Conservation (phyloP, 2,888 invertebrate species). For the Brachyptera putata region DNA sequence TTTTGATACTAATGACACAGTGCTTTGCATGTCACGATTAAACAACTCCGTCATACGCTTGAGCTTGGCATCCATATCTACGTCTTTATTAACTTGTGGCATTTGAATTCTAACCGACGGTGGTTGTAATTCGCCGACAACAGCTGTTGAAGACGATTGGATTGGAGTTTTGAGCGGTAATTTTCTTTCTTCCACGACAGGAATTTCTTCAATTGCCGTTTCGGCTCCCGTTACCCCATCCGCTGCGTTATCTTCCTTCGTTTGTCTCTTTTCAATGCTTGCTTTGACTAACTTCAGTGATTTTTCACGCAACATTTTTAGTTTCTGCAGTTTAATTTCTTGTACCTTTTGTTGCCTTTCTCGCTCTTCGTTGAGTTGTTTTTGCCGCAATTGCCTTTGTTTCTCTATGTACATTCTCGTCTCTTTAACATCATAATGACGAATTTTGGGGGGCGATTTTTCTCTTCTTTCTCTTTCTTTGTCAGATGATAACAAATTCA, state of each 20-base stretch:
- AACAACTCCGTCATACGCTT: neutral
- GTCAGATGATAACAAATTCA: too few relatives aligned
- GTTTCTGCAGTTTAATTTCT: slow-evolving; percentile 47
- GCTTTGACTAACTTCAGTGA: slow-evolving; percentile 46
- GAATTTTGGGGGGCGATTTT: slow-evolving; percentile 34
- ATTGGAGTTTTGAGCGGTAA: too few relatives aligned
- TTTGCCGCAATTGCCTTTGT: slow-evolving; percentile 50
- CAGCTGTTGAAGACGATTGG: too few relatives aligned
- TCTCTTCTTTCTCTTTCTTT: neutral
- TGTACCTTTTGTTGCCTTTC: slow-evolving; percentile 38
- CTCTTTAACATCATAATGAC: slow-evolving; percentile 49
- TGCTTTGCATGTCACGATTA: neutral
- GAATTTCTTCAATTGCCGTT: too few relatives aligned
- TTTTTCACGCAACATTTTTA: slow-evolving; percentile 47
- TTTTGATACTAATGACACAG: neutral
- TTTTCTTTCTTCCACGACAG: too few relatives aligned
- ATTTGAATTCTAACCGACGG: neutral
- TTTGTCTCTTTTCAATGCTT: slow-evolving; percentile 40
- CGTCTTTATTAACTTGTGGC: too few relatives aligned
- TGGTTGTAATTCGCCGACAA: too few relatives aligned
- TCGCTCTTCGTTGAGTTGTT: slow-evolving; percentile 42
- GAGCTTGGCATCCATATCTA: too few relatives aligned
- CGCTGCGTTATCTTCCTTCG: slow-evolving; percentile 38
- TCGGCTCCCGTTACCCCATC: slow-evolving; percentile 26
- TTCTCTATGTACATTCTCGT: slow-evolving; percentile 54